phyloP scores from a whole-genome alignment of 2,113 vertebrate genomes.

The Hiodon tergisus region DNA sequence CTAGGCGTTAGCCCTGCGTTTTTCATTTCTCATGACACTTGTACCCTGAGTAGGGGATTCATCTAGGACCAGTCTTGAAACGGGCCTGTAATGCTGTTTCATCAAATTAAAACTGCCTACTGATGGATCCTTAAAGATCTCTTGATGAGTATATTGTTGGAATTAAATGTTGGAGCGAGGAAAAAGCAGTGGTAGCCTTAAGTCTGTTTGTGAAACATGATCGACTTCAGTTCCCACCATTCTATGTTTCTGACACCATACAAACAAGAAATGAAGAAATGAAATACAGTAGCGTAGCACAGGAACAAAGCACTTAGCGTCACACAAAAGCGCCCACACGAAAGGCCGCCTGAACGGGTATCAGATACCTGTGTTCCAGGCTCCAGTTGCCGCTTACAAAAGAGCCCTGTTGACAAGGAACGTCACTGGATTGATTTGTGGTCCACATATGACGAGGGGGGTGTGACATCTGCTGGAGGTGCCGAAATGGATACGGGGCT shows the following conservation, averaged over 20 bases:
- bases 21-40: no score
- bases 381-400: background rate
- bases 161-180: no score
- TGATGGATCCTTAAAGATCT: no score
- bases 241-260: background rate
- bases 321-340: background rate
- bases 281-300: background rate
- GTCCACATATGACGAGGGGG: background rate
- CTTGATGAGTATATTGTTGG: no score
- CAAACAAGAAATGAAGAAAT: background rate
- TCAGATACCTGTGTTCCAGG: background rate
- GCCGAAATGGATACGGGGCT: background rate
- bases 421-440: background rate
- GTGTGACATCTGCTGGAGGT: background rate
- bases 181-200: background rate
- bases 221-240: background rate
- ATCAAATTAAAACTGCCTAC: no score
- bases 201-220: background rate
- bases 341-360: background rate
- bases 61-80: no score
- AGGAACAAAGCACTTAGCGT: background rate
- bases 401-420: slow-evolving; percentile 5
- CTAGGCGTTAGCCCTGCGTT: no score
- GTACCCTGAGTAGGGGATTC: no score
- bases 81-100: no score